Percentiles rank a stretch among this genome's conserved stretches.
Conservation (phyloP, 2,888 invertebrate species). For the Cataglyphis livida region DNA sequence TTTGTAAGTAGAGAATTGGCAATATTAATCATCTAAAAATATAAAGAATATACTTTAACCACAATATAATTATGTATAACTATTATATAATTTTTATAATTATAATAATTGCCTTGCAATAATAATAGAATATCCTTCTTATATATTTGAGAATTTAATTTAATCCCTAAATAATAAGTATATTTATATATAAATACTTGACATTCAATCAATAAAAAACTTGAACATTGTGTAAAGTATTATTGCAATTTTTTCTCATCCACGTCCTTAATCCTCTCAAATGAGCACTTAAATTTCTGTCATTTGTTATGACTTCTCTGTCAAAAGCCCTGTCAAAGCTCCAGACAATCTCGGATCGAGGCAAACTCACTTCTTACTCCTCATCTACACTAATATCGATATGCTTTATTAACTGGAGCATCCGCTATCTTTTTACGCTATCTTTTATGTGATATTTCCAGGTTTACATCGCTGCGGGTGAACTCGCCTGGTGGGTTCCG, state of each 20-base stretch:
- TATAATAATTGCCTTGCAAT: neutral
- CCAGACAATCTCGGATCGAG: neutral
- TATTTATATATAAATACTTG: neutral
- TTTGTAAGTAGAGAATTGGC: neutral
- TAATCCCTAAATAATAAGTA: constrained; percentile 2
- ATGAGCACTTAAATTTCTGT: neutral
- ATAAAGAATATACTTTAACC: neutral
- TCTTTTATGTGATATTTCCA: constrained; percentile 21
- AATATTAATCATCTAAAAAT: neutral
- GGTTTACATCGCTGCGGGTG: constrained; percentile 33
- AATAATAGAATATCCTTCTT: neutral
- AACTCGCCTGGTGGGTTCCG: constrained; percentile 19
- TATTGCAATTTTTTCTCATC: neutral
- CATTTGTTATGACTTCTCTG: neutral
- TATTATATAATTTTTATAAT: neutral
- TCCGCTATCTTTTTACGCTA: constrained; percentile 12
- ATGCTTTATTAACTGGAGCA: constrained; percentile 11
- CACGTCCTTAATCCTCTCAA: neutral
- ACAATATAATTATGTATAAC: neutral
- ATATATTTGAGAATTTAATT: neutral
- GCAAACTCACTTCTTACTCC: neutral
- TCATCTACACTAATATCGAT: neutral
- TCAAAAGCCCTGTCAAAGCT: neutral
- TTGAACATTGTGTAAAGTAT: neutral
- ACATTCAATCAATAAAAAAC: neutral